Evolutionary conservation across 2,113 vertebrate genomes (phyloP).

Genomic region (Perca fluviatilis): DNA sequence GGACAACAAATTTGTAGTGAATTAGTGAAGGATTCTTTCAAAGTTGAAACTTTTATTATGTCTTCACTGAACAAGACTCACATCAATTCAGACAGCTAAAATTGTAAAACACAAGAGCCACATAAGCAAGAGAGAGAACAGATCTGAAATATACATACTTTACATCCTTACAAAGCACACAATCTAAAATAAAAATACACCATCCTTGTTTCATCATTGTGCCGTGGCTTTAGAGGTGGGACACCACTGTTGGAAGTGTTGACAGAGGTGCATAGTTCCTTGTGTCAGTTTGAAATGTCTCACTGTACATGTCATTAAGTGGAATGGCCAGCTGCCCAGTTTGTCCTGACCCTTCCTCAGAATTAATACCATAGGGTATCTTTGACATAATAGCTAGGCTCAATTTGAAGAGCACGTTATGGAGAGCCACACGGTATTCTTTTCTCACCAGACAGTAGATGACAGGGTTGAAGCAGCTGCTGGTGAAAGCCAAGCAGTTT

Average conservation of each 20-base stretch:
- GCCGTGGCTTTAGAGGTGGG: constrained; percentile 30
- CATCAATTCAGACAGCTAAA: not conserved
- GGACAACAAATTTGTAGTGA: not conserved
- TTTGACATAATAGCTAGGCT: constrained; percentile 71
- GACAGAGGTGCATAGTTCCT: constrained; percentile 42
- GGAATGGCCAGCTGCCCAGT: constrained; percentile 58
- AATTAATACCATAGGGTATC: constrained; percentile 60
- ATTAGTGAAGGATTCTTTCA: not conserved
- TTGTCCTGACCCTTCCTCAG: constrained; percentile 56
- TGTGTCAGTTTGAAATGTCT: constrained; percentile 59
- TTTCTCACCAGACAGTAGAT: constrained; percentile 85
- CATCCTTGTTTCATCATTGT: not conserved
- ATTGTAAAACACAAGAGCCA: constrained; percentile 4
- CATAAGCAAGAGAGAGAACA: constrained; percentile 13
- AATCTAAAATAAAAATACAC: not conserved
- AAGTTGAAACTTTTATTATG: not conserved
- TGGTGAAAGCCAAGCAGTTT: constrained; percentile 84
- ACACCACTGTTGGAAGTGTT: constrained; percentile 52
- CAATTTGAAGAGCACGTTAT: constrained; percentile 72
- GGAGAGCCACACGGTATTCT: constrained; percentile 79
- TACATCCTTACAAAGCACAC: constrained; percentile 15
- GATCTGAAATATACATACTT: constrained; percentile 8
- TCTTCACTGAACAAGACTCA: not conserved
- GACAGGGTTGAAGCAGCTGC: constrained; percentile 86
- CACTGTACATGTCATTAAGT: constrained; percentile 66